Conservation (phyloP, 2,113 vertebrate genomes). For the Chaetodon auriga region DNA sequence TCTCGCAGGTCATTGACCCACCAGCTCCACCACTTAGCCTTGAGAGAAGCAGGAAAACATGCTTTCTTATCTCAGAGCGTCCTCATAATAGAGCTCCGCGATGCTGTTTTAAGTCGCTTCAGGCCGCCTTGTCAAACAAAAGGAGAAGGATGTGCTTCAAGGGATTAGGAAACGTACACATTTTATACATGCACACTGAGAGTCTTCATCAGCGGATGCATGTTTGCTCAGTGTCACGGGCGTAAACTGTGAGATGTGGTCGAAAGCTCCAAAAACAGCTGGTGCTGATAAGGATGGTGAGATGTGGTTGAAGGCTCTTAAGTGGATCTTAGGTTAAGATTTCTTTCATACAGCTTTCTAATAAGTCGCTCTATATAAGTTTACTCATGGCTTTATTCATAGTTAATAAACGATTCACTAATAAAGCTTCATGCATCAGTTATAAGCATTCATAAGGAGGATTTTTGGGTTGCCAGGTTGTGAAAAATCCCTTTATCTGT, state of each 20-base stretch:
- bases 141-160: slow-evolving; percentile 15
- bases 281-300: no score
- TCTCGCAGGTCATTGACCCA: slow-evolving; percentile 38
- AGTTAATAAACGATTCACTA: background rate
- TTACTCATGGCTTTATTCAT: background rate
- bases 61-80: slow-evolving; percentile 44
- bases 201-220: no score
- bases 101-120: background rate
- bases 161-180: background rate
- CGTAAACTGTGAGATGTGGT: background rate
- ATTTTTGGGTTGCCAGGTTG: background rate
- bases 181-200: background rate
- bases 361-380: background rate
- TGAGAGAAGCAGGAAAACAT: slow-evolving; percentile 39
- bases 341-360: background rate
- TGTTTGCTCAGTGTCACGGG: no score
- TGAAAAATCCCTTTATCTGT: no score
- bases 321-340: background rate
- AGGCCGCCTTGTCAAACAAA: slow-evolving; percentile 33
- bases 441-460: background rate
- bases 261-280: background rate
- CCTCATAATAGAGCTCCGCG: slow-evolving; percentile 13
- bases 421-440: background rate
- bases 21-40: slow-evolving; percentile 2
- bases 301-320: no score